Evolutionary conservation across 1,140 invertebrate species (phyloP), one percentile per base, ranked within the genome.

Genomic region (Eurosta solidaginis): DNA sequence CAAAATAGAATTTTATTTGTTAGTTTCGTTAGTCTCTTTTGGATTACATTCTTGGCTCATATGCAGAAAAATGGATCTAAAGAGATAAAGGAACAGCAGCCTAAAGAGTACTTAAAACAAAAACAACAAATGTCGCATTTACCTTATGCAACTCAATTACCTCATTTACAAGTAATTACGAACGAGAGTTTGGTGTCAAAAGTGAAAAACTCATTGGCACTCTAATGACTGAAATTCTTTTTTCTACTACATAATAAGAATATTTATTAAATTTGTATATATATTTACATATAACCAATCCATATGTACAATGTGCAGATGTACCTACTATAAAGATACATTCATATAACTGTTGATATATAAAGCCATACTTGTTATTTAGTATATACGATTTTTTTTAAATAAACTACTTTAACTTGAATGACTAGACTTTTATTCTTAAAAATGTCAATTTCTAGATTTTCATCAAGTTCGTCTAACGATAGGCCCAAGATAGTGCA

Each of bases 11-110:
- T 96, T 17, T 90, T 93, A 22, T 95, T 95, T 84, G 94, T 95
- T 22, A 95, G 94, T 83, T 85, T 92, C n/a, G 95, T 93, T 84
- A 95, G 94, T 88, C 90, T 96, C 54, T 86, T 95, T 78, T 96
- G 95, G 95, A 95, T 94, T 36, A 93, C 93, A 81, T 96, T 95
- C 85, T 88, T 96, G 73, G 93, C 95, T 0, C 96, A 95, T 82
- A 95, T 96, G 93, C 95, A 96, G 86, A 81, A 77, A 12, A 80
- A 74, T 33, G 25, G 33, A 20, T 6, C 36, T n/a, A 68, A 68
- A 68, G 17, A 1, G 1, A 9, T 40, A 2, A 10, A 1, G n/a
- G 7, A 68, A 20, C 17, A 68, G 14, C 59, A 20, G 27, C 33
- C 25, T 0, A 68, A 40, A 68, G 33, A 68, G 22, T 33, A 68